phyloP scores from a whole-genome alignment of 1,140 invertebrate species.

The Drosophila bifasciata region DNA sequence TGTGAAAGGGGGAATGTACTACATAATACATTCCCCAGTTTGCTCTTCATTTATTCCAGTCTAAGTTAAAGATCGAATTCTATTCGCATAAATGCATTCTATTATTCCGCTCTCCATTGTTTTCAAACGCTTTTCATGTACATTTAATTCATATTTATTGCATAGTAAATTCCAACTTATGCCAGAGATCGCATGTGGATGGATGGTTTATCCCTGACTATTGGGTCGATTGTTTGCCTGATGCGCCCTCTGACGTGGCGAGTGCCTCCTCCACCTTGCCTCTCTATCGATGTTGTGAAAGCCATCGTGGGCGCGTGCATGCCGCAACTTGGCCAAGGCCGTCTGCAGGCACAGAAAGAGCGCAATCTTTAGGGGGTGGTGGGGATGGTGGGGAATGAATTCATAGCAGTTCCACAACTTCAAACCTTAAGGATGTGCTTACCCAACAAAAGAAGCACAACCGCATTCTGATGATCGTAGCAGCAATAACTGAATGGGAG shows the following conservation, averaged over 20 bases:
- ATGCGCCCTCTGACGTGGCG: conserved; percentile 19
- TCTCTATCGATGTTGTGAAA: conserved; percentile 31
- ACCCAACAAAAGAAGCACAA: conserved; percentile 14
- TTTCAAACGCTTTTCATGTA: neutral
- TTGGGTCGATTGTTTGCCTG: conserved; percentile 1
- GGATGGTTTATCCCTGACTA: neutral
- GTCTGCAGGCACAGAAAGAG: neutral
- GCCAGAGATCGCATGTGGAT: conserved; percentile 14
- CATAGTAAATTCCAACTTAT: conserved; percentile 2
- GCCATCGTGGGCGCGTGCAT: conserved; percentile 36
- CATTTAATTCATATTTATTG: conserved; percentile 6
- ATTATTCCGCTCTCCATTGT: conserved; percentile 23
- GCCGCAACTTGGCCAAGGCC: conserved; percentile 1
- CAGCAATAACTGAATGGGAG: no score
- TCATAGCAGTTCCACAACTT: neutral
- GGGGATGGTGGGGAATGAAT: neutral
- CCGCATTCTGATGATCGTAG: neutral
- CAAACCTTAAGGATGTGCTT: neutral
- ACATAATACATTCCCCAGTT: no score
- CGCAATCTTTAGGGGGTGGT: neutral
- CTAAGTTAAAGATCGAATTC: no score
- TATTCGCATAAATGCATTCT: no score
- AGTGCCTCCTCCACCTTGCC: conserved; percentile 2
- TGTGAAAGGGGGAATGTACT: no score
- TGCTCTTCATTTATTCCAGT: no score